Evolutionary conservation across 2,797 vertebrate species (phyloP), one percentile per base, ranked within the genome.

Genomic region (Chromobotia macracanthus): DNA sequence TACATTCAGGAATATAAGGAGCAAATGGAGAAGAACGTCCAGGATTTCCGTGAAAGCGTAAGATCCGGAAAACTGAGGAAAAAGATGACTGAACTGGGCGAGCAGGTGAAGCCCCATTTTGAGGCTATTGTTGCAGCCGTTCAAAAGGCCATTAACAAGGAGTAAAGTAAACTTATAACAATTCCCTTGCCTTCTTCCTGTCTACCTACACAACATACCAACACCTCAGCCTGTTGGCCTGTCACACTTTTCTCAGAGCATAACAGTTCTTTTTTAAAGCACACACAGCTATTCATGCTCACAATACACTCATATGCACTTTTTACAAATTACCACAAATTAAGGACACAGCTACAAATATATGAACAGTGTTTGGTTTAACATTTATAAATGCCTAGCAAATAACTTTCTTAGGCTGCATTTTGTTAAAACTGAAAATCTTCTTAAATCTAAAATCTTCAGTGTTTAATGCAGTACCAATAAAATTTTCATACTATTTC

Each of bases 1-100:
- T 93, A 94, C 0, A 84, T 92, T 0, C 85, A 93, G 0, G 91
- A 95, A 60, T 94, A 96, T 85, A 90, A 92, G 71, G 90, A 89
- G 0, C 91, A 94, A 68, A 56, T 95, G 13, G 88, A 21, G 46
- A 48, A 83, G 31, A 87, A 77, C 21, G 21, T 93, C 2, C 60
- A 11, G 0, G 90, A 92, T 0, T 70, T 85, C 10, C 87, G 90
- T 21, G 86, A 87, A 0, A 80, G 89, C 5, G 89, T 95, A 16
- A 76, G 77, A 46, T 0, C 72, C 82, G 0, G 25, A 72, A 67
- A 90, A 0, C 72, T 85, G 38, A 89, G 90, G 77, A 87, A 88
- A 0, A 77, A 85, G 48, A 86, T 94, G 16, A 64, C 67, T 28
- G 91, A 87, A 61, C 76, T 94, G 58, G 12, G 2, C 0, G 86